Evolutionary conservation across 2,888 invertebrate species (phyloP).

Genomic region (Salticus scenicus): DNA sequence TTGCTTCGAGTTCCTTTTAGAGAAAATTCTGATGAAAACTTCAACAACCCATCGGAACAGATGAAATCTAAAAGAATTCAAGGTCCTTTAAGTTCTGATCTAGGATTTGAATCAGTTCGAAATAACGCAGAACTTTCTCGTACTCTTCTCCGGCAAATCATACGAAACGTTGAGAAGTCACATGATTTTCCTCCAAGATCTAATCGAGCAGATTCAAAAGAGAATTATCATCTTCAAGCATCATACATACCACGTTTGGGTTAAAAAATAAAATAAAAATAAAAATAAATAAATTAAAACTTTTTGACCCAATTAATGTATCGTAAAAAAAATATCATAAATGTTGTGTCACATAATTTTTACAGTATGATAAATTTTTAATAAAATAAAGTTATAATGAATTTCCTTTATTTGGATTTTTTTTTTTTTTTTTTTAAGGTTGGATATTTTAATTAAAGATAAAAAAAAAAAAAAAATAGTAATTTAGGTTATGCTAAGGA

Average conservation of each 20-base stretch:
- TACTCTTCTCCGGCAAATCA: not conserved
- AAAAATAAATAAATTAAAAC: too few species aligned
- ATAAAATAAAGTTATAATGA: too few species aligned
- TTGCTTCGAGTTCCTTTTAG: too few species aligned
- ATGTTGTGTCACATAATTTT: too few species aligned
- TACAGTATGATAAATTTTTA: too few species aligned
- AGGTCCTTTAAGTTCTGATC: not conserved
- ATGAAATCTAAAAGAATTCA: not conserved
- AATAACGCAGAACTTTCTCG: not conserved
- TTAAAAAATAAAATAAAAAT: constrained; percentile 40
- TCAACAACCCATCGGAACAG: not conserved
- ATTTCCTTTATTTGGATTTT: too few species aligned
- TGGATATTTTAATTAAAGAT: too few species aligned
- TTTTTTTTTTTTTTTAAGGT: too few species aligned
- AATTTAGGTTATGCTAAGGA: too few species aligned
- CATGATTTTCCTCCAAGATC: constrained; percentile 15
- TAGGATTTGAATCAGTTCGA: not conserved
- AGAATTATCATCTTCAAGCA: constrained; percentile 48
- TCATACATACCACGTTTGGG: constrained; percentile 57
- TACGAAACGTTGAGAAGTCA: not conserved
- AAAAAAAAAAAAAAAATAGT: too few species aligned
- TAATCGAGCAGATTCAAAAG: constrained; percentile 42
- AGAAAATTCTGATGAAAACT: not conserved
- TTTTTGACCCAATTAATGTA: too few species aligned
- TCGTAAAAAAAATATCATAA: not conserved